Evolutionary conservation across 2,888 invertebrate genomes (phyloP).

Genomic region (Clistopyga incitator): DNA sequence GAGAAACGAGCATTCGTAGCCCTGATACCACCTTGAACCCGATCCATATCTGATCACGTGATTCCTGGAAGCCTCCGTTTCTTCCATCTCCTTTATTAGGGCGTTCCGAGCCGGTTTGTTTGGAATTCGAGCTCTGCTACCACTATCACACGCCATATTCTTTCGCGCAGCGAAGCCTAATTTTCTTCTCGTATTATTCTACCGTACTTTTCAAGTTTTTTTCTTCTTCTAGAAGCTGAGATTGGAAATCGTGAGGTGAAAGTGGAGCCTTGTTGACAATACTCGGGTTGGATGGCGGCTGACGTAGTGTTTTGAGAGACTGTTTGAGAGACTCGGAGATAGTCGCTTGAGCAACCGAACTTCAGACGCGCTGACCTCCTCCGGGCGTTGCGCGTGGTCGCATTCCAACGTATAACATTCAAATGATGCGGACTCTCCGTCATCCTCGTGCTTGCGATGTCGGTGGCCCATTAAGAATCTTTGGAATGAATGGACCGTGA

Average conservation of each 20-base stretch:
- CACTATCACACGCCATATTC: conserved; percentile 41
- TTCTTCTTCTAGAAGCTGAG: not conserved
- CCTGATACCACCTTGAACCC: conserved; percentile 76
- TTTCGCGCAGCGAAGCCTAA: conserved; percentile 7
- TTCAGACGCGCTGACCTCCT: conserved; percentile 65
- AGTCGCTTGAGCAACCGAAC: conserved; percentile 65
- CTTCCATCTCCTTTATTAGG: conserved; percentile 74
- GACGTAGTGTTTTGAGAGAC: not conserved
- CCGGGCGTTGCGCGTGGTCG: conserved; percentile 56
- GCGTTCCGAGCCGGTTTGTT: conserved; percentile 43
- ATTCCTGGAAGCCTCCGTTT: conserved; percentile 74
- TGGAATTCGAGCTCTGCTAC: conserved; percentile 11
- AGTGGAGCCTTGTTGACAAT: conserved; percentile 19
- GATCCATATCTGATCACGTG: conserved; percentile 75
- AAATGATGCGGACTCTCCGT: conserved; percentile 46
- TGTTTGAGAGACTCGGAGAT: not conserved
- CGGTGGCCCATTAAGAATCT: conserved; percentile 74
- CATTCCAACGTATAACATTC: conserved; percentile 60
- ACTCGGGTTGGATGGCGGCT: not conserved
- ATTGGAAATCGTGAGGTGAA: conserved; percentile 21
- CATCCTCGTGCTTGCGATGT: conserved; percentile 52
- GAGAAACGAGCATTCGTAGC: conserved; percentile 78
- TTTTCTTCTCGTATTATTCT: conserved; percentile 19
- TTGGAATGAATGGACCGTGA: conserved; percentile 73
- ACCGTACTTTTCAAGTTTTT: not conserved